Evolutionary conservation across 2,797 vertebrate genomes (phyloP), one percentile per base, ranked within the genome.

Genomic region (Sarcoramphus papa): DNA sequence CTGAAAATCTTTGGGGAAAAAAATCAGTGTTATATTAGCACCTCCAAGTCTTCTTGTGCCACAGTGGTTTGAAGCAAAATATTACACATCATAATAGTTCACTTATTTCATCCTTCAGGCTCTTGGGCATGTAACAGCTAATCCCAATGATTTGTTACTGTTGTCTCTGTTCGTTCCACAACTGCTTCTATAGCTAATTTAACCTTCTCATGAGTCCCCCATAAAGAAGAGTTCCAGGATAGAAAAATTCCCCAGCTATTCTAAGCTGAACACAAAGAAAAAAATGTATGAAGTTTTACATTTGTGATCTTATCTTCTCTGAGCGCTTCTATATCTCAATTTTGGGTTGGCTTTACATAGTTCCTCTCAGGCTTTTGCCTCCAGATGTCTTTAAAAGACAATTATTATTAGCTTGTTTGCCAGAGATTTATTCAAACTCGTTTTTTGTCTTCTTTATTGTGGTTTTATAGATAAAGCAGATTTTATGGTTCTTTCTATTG

Each of bases 71-170:
- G 76, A 94, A 77, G n/a, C 45, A 92, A 93, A 83, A 78, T 94
- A 88, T 60, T 75, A 33, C 57, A 50, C n/a, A 19, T 77, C 41
- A 14, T 80, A 84, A 60, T 64, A 74, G 75, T 80, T 90, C 48
- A 53, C 68, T 77, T 92, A 81, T 77, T 97, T 94, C 62, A 86
- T 93, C 57, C 68, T 81, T 90, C 82, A 90, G n/a, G n/a, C 69
- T 92, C 85, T 84, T 94, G 51, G 88, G 33, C 37, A 56, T 80
- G 24, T 88, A 97, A 56, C 65, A 84, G 45, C 64, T 80, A 90
- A 80, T 92, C 31, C 53, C 12, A 88, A 59, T 88, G 59, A 91
- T 90, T 74, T 85, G 82, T 92, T 87, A 69, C 64, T 35, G 18
- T 40, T 81, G 24, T 68, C 37, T 80, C 57, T 81, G 14, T 73